Conservation (phyloP, 2,113 vertebrate species). For the Rana temporaria region DNA sequence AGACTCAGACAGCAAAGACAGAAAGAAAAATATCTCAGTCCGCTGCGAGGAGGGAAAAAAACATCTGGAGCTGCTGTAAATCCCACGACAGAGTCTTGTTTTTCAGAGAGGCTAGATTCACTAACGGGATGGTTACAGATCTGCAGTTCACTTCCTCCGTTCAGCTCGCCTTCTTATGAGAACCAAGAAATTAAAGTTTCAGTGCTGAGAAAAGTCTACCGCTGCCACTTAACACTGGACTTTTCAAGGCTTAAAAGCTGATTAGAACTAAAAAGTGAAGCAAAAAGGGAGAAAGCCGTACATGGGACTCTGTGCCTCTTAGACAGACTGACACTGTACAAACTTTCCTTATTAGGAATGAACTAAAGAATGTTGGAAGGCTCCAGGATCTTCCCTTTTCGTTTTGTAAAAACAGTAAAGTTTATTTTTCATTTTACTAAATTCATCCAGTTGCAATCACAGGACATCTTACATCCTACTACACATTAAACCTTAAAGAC, state of each 20-base stretch:
- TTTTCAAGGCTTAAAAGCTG: background rate
- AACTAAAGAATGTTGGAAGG: slow-evolving; percentile 63
- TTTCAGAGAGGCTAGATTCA: slow-evolving; percentile 58
- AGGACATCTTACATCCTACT: slow-evolving; percentile 53
- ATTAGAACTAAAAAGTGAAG: slow-evolving; percentile 44
- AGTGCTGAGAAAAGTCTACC: slow-evolving; percentile 54
- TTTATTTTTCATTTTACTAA: slow-evolving; percentile 49
- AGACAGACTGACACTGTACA: slow-evolving; percentile 62
- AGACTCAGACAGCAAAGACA: slow-evolving; percentile 4
- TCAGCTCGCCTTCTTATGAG: background rate
- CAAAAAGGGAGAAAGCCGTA: slow-evolving; percentile 58
- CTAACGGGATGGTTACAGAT: slow-evolving; percentile 14
- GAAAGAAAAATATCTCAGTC: slow-evolving; percentile 4
- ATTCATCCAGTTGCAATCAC: slow-evolving; percentile 1
- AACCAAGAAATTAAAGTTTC: slow-evolving; percentile 49
- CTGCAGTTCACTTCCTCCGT: slow-evolving; percentile 13
- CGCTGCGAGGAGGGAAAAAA: slow-evolving; percentile 53
- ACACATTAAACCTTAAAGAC: no score
- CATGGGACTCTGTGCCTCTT: slow-evolving; percentile 58
- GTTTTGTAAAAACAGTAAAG: slow-evolving; percentile 51
- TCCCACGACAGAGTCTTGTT: slow-evolving; percentile 64
- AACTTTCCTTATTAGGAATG: slow-evolving; percentile 66
- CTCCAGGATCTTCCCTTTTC: slow-evolving; percentile 59
- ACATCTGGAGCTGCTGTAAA: slow-evolving; percentile 59
- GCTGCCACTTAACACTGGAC: slow-evolving; percentile 45